Evolutionary conservation across 37 sponge, comb jelly and placozoan genomes (phyloP), one percentile per base, ranked within the genome.

Genomic region (Crambe crambe): DNA sequence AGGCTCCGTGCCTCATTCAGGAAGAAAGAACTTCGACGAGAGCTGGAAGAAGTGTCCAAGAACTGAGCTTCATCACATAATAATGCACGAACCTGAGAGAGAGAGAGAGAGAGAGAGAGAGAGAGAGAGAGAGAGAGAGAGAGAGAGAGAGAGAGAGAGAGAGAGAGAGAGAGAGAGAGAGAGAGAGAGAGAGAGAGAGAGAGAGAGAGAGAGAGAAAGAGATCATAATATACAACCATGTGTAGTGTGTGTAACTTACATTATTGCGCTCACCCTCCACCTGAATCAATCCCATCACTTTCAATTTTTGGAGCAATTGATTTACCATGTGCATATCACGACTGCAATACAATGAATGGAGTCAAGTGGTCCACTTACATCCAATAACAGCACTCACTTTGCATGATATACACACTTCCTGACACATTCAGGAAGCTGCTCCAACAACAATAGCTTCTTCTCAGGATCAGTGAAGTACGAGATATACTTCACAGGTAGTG

Each of bases 11-110:
- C 87, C 41, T 79, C 84, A 12, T 79, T 51, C 34, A 63, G 56
- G 80, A 91, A 91, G 80, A 86, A 91, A 61, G 84, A 78, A 9
- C 64, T 72, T 0, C 87, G 51, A 3, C 75, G 83, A 27, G 56
- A 3, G n/a, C 43, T 29, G 17, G 69, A 32, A 34, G 79, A 58
- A n/a, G 92, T 91, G 80, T 91, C 92, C 51, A 91, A 64, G 66
- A 89, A 42, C 27, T 59, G n/a, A 2, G 42, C 83, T 32, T 39
- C 63, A 32, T 1, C 5, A 34, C 66, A 65, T 41, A 42, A 5
- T 15, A 29, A 37, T 25, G 39, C 42, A 4, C 12, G 9, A 17
- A 70, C 10, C 71, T 43, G 44, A 31, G 17, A 22, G 57, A 34
- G 40, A 30, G 18, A 35, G 31, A 62, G 75, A 65, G 37, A 73